Conservation (phyloP, 2,113 vertebrate genomes). For the Psephotus haematonotus region DNA sequence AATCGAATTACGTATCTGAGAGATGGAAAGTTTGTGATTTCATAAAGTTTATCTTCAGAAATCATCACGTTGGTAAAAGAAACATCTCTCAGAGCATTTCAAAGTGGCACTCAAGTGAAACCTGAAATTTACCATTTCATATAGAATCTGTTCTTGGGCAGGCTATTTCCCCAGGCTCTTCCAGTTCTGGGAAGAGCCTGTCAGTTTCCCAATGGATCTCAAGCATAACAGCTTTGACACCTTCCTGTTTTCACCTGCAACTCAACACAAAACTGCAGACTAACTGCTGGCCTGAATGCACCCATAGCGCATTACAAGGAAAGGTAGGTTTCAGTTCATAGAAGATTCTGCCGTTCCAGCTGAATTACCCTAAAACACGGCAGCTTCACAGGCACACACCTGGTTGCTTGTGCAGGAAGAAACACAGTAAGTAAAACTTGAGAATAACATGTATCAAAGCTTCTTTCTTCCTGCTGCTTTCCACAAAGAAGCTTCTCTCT, state of each 20-base stretch:
- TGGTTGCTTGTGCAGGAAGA: background rate
- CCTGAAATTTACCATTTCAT: background rate
- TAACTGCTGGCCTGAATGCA: background rate
- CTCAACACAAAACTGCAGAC: background rate
- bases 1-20: background rate
- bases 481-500: background rate
- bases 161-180: background rate
- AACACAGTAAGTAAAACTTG: background rate
- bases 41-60: background rate
- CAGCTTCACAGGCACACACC: background rate
- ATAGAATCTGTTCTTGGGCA: background rate
- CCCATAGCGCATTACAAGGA: background rate
- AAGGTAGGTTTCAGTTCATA: background rate
- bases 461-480: background rate
- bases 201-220: background rate
- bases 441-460: background rate
- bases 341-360: background rate
- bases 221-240: background rate
- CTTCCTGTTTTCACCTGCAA: background rate
- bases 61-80: background rate
- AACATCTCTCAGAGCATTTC: background rate
- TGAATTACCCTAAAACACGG: background rate
- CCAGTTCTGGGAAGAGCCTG: fast-evolving
- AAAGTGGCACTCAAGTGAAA: background rate
- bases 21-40: background rate